Percentiles rank a stretch among this genome's conserved stretches.
phyloP scores from a whole-genome alignment of 2,113 vertebrate species.

The Smithornis capensis region DNA sequence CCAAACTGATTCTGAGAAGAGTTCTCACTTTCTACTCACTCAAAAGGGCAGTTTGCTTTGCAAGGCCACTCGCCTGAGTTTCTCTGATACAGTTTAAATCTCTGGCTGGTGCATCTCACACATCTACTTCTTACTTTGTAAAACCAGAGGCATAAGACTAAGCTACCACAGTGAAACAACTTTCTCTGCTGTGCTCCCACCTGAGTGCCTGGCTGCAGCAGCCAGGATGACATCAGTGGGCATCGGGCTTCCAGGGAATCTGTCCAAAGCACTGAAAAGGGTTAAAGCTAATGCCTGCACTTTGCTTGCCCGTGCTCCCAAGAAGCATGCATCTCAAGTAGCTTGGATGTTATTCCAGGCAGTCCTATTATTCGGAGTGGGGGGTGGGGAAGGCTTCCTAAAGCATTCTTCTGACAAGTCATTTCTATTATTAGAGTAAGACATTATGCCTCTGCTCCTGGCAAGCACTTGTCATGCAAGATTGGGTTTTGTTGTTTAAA shows the following conservation, averaged over 20 bases:
- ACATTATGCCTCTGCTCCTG: not conserved
- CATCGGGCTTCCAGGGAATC: not conserved
- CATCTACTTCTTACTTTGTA: not conserved
- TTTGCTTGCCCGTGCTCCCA: not conserved
- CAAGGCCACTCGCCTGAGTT: not conserved
- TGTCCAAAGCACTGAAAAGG: not conserved
- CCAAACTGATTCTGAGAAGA: not conserved
- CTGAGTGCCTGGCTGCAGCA: not conserved
- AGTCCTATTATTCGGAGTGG: conserved; percentile 24
- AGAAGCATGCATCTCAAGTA: conserved; percentile 54
- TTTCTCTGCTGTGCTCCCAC: not conserved
- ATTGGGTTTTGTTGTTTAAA: conserved; percentile 1
- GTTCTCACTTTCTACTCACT: not conserved
- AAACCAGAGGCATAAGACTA: not conserved
- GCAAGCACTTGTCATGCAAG: not conserved
- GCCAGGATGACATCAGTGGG: not conserved
- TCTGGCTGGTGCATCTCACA: not conserved
- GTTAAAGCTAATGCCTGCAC: conserved; percentile 22
- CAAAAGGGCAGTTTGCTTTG: not conserved
- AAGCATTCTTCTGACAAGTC: conserved; percentile 28
- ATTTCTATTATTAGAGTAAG: conserved; percentile 24
- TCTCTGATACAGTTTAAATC: not conserved
- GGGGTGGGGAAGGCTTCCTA: conserved; percentile 38
- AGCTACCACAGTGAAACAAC: not conserved
- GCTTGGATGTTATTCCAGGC: conserved; percentile 37